phyloP scores from a whole-genome alignment of 2,113 vertebrate species.

The Gadus macrocephalus region DNA sequence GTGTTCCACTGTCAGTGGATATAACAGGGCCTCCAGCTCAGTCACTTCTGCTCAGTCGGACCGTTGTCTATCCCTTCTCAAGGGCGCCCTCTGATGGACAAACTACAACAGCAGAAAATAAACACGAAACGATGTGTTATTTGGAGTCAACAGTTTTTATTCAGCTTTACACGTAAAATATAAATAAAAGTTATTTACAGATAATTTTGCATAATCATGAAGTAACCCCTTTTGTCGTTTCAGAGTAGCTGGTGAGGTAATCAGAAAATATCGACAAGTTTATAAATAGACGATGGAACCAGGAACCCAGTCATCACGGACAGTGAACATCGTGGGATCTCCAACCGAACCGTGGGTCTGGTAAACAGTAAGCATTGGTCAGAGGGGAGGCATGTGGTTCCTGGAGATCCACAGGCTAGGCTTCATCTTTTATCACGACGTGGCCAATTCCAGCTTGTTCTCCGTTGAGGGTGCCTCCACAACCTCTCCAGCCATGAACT shows the following conservation, averaged over 20 bases:
- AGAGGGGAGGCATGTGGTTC: too few relatives aligned
- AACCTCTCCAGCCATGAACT: conserved; percentile 85
- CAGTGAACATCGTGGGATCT: too few relatives aligned
- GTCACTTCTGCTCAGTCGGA: too few relatives aligned
- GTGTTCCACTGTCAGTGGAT: too few relatives aligned
- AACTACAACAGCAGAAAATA: background rate
- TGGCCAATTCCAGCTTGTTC: conserved; percentile 76
- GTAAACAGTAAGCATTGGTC: too few relatives aligned
- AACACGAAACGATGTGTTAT: background rate
- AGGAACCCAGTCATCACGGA: too few relatives aligned
- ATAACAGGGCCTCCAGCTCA: too few relatives aligned
- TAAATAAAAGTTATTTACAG: conserved; percentile 6
- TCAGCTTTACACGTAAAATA: background rate
- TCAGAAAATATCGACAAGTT: background rate
- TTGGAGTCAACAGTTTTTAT: background rate
- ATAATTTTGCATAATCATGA: background rate
- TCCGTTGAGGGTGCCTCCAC: conserved; percentile 71
- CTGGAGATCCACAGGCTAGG: background rate
- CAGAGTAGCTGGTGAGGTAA: background rate
- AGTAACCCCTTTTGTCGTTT: background rate
- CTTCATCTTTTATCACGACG: conserved; percentile 70
- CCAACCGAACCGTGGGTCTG: too few relatives aligned
- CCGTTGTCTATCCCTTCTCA: background rate
- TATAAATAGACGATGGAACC: too few relatives aligned
- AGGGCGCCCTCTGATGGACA: background rate